Percentiles rank a stretch among this genome's conserved stretches.
Evolutionary conservation across 2,797 vertebrate species (phyloP).

Genomic region (Oryzias dopingdopingensis): DNA sequence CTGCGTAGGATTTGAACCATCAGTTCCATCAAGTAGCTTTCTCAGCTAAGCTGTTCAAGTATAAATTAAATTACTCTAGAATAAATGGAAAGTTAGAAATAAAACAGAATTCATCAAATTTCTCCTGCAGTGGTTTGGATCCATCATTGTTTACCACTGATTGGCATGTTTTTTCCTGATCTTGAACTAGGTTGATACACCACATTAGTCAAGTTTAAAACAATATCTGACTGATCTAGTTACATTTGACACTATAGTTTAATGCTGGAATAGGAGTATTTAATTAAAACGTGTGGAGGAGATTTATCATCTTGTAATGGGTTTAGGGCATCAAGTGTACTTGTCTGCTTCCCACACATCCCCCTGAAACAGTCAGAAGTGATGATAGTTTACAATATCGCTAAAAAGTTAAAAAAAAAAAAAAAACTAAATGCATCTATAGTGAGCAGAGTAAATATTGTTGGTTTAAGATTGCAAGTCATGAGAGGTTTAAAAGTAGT

Average conservation of each 20-base stretch:
- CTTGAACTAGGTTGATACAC: conserved; percentile 3
- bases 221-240: neutral
- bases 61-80: neutral
- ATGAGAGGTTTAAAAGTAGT: neutral
- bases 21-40: too few relatives aligned
- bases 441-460: too few relatives aligned
- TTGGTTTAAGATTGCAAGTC: neutral
- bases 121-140: conserved; percentile 7
- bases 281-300: conserved; percentile 23
- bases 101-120: neutral
- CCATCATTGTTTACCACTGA: conserved; percentile 9
- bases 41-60: too few relatives aligned
- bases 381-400: too few relatives aligned
- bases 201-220: neutral
- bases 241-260: neutral
- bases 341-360: neutral
- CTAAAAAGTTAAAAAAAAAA: too few relatives aligned
- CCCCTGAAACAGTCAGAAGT: too few relatives aligned
- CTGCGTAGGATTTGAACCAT: too few relatives aligned
- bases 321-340: conserved; percentile 14
- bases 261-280: neutral
- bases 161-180: conserved; percentile 4
- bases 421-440: too few relatives aligned
- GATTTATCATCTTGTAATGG: conserved; percentile 17
- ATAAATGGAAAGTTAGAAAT: neutral